Evolutionary conservation across 1,140 invertebrate genomes (phyloP), one percentile per base, ranked within the genome.

Genomic region (Aphaenogaster ashmeadi): DNA sequence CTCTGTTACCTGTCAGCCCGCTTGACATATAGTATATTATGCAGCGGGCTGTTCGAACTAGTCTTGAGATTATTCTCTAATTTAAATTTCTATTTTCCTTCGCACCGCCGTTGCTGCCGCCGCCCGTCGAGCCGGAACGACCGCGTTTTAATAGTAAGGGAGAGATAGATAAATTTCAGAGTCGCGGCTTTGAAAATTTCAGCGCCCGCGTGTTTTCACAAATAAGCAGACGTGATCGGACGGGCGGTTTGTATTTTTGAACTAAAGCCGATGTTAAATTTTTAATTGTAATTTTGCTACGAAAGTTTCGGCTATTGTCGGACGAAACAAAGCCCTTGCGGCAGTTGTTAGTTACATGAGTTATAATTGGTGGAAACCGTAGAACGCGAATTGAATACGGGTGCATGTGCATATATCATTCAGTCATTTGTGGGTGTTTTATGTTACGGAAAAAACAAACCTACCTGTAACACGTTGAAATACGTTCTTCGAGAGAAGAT

Each of bases 1-100:
- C 89, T 93, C 89, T 94, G 91, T 93, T 94, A 92, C 89, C 93
- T 93, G 93, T 95, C 94, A 93, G 92, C 79, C 86, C 75, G 88
- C 93, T 93, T 94, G 93, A 95, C 92, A 85, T 90, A 90, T 85
- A 90, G 78, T 90, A 90, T 90, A 90, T 90, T 90, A 90, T 90
- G 89, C 58, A 90, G 77, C 78, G 58, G 64, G 93, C 75, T 87
- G 89, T 91, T 90, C 86, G 81, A 84, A 87, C 89, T 86, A 90
- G 56, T 66, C 86, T 83, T 78, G 89, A 90, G 89, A 90, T 87
- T 90, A 90, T 90, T 90, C 89, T 90, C 69, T 84, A 84, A 84
- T 84, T 84, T 75, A 84, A 84, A 84, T 84, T 84, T 84, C 54
- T 84, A 89, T 87, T 90, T 90, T 90, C 86, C 52, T 72, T 90